Evolutionary conservation across 2,888 invertebrate genomes (phyloP).

Genomic region (Eilema griseolum): DNA sequence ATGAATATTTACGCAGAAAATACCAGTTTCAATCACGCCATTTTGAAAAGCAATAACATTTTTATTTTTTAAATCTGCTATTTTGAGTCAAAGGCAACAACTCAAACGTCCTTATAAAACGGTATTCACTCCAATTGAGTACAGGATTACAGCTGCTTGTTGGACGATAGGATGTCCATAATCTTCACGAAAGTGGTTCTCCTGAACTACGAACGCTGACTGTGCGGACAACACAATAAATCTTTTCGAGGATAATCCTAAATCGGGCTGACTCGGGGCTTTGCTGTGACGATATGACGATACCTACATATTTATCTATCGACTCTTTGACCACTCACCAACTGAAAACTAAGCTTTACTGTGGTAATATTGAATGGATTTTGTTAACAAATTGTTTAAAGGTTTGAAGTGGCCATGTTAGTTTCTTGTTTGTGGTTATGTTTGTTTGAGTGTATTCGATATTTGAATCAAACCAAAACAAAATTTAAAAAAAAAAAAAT

Average conservation of each 20-base stretch:
- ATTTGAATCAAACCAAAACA: background rate
- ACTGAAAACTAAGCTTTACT: constrained; percentile 28
- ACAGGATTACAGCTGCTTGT: constrained; percentile 43
- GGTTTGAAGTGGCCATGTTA: background rate
- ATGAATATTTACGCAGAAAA: background rate
- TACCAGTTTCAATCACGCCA: background rate
- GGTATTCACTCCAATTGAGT: constrained; percentile 41
- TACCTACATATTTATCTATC: constrained; percentile 32
- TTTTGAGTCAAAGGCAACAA: constrained; percentile 24
- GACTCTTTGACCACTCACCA: constrained; percentile 43
- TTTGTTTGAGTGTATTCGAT: background rate
- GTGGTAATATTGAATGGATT: background rate
- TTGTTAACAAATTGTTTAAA: background rate
- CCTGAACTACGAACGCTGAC: constrained; percentile 40
- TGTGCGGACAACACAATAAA: constrained; percentile 65
- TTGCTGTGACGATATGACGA: constrained; percentile 53
- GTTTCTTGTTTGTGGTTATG: background rate
- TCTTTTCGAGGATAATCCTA: constrained; percentile 65
- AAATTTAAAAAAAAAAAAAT: too few relatives aligned
- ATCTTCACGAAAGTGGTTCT: constrained; percentile 61
- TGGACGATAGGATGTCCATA: constrained; percentile 52
- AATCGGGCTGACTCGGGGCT: constrained; percentile 56
- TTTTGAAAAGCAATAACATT: constrained; percentile 3
- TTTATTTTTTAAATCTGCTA: constrained; percentile 3
- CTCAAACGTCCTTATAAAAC: constrained; percentile 33